Conservation (phyloP, 2,113 vertebrate species). For the Cyprinodon variegatus region DNA sequence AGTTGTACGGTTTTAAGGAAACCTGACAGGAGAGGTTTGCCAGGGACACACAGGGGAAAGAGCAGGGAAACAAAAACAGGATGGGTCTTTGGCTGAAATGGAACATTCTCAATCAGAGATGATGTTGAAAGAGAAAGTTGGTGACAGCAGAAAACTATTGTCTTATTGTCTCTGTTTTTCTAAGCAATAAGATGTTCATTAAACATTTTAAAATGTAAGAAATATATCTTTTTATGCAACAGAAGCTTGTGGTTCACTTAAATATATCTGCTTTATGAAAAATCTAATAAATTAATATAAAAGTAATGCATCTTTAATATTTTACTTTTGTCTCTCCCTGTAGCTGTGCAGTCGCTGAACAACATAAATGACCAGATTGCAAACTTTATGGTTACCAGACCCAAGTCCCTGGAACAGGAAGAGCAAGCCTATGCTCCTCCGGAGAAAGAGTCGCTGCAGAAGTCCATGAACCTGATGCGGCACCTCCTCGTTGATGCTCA, state of each 20-base stretch:
- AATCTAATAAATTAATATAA: not conserved
- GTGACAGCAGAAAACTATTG: conserved; percentile 52
- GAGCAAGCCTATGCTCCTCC: conserved; percentile 80
- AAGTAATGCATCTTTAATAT: not conserved
- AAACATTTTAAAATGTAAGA: conserved; percentile 18
- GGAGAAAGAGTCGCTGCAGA: conserved; percentile 87
- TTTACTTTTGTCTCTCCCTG: conserved; percentile 29
- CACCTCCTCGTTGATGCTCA: conserved; percentile 92
- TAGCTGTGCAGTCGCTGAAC: conserved; percentile 90
- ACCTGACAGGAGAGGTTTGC: conserved; percentile 59
- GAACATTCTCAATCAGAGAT: conserved; percentile 64
- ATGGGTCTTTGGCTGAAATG: conserved; percentile 53
- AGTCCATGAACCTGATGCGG: conserved; percentile 89
- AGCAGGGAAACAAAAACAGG: conserved; percentile 76
- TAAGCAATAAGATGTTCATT: conserved; percentile 13
- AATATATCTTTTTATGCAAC: not conserved
- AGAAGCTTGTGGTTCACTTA: conserved; percentile 17
- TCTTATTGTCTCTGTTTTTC: conserved; percentile 41
- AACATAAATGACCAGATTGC: conserved; percentile 94
- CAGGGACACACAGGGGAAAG: conserved; percentile 56
- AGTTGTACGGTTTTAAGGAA: conserved; percentile 53
- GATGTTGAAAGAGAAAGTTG: conserved; percentile 44
- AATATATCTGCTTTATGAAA: not conserved
- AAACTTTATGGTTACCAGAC: conserved; percentile 87
- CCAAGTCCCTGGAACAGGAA: conserved; percentile 83